Evolutionary conservation across 2,888 invertebrate genomes (phyloP), one percentile per base, ranked within the genome.

Genomic region (Eurois occulta): DNA sequence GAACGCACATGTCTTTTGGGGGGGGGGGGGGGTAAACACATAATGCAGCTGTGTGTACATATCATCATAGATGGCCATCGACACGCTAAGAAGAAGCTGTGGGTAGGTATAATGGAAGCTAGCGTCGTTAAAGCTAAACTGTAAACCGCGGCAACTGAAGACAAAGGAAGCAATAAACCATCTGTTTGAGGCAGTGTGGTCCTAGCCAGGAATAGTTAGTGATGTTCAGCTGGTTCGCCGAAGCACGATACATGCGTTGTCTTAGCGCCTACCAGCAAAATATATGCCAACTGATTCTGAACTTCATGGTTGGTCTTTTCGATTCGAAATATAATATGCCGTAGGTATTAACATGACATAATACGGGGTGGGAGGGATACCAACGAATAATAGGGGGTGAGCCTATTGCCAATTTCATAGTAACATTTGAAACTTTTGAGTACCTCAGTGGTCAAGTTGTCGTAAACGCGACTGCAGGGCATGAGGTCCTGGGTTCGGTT

Each of bases 111-210:
- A 24, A 64, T 52, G 10, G 18, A 28, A 43, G 43, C 38, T 62
- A 38, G n/a, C 28, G 52, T 43, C 55, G 35, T 58, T 24, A 72
- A 35, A 66, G 11, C 48, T 28, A 16, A 69, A 75, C 69, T 43
- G 35, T 75, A 48, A 78, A 48, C 52, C 28, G 60, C 41, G 32
- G 13, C 16, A 48, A 70, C 48, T 77, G 41, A 71, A 38, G 32
- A 74, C 43, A 79, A 41, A 74, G 82, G 82, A 84, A 84, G 74
- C 35, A 38, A 79, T 84, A 82, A 82, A 84, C 24, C 2, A 24
- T 55, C 8, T 70, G 67, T 74, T 83, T 69, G 70, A 35, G 24
- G 67, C 48, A 21, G 84, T 82, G 84, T 82, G 79, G 82, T 83
- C 84, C 11, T 32, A 10, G 62, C 55, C 43, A 64, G 67, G 71